Evolutionary conservation across 2,113 vertebrate genomes (phyloP).

Genomic region (Oophaga pumilio): DNA sequence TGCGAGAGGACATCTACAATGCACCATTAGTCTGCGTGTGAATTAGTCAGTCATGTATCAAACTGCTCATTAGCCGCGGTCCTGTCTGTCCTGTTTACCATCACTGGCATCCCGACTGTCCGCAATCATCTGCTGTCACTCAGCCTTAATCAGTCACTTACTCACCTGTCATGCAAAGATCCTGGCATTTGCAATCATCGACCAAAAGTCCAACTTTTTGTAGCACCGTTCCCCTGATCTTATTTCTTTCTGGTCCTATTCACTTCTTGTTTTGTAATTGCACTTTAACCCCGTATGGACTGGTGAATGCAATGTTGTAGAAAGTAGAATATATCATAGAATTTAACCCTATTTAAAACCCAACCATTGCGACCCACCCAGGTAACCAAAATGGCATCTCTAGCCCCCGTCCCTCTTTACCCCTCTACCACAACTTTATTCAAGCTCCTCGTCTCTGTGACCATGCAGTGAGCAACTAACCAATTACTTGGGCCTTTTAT

Average conservation of each 20-base stretch:
- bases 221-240: neutral
- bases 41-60: slow-evolving; percentile 32
- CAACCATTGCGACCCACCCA: too few species aligned
- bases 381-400: too few species aligned
- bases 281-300: neutral
- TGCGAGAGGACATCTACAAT: slow-evolving; percentile 4
- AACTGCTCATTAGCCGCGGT: neutral
- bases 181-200: slow-evolving; percentile 16
- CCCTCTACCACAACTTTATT: too few species aligned
- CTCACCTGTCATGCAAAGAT: slow-evolving; percentile 20
- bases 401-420: too few species aligned
- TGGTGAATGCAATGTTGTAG: too few species aligned
- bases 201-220: neutral
- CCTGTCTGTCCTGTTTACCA: slow-evolving; percentile 46
- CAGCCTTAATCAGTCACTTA: slow-evolving; percentile 40
- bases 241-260: neutral
- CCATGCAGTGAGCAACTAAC: too few species aligned
- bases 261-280: neutral
- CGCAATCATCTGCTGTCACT: slow-evolving; percentile 51
- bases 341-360: too few species aligned
- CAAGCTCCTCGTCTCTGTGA: too few species aligned
- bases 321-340: too few species aligned
- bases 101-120: slow-evolving; percentile 33
- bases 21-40: slow-evolving; percentile 19
- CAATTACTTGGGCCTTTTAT: too few species aligned